Percentiles rank a stretch among this genome's conserved stretches.
Conservation (phyloP, 2,113 vertebrate species). For the Actenoides lindsayi region DNA sequence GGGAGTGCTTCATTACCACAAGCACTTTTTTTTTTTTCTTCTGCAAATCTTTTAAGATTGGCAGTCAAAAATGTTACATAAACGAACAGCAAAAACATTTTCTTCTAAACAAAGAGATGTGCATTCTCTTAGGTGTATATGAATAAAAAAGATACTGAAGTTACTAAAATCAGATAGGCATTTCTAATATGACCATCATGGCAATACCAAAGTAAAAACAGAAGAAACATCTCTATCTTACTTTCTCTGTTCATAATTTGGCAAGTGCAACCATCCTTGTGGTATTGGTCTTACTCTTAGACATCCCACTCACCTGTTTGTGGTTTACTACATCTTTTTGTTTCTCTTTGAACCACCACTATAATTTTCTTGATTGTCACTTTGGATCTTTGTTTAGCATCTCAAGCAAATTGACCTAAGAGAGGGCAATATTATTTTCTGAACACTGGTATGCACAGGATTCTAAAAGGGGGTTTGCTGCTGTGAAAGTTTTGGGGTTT, state of each 20-base stretch:
- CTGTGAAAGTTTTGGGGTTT: not conserved
- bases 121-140: not conserved
- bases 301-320: not conserved
- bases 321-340: not conserved
- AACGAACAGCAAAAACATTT: not conserved
- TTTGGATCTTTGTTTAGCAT: not conserved
- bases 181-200: not conserved
- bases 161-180: not conserved
- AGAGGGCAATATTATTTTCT: not conserved
- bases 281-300: not conserved
- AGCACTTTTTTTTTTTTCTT: not conserved
- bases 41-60: not conserved
- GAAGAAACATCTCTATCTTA: not conserved
- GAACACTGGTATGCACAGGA: not conserved
- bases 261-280: not conserved
- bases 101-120: not conserved
- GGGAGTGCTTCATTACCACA: not conserved
- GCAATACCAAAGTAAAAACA: not conserved
- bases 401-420: not conserved
- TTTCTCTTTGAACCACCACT: not conserved
- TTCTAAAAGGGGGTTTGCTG: not conserved
- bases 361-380: not conserved
- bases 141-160: not conserved
- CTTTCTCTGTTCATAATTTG: not conserved
- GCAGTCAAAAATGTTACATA: not conserved